Conservation (phyloP, 1,140 invertebrate species). For the Brachionus paranguensis region DNA sequence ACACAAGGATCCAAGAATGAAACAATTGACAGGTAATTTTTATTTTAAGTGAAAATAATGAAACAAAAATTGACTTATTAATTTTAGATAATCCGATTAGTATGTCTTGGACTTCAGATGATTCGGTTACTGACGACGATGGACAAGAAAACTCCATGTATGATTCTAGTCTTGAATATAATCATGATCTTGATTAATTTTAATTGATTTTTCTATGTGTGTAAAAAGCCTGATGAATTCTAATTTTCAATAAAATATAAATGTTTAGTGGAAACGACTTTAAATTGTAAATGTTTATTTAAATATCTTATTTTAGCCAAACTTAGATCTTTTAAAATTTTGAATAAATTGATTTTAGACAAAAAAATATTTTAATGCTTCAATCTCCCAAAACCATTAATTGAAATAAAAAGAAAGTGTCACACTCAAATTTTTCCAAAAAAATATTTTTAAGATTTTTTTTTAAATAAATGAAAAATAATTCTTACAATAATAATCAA, state of each 20-base stretch:
- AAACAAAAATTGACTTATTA: background rate
- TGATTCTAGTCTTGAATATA: slow-evolving; percentile 37
- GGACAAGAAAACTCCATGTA: slow-evolving; percentile 27
- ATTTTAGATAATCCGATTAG: background rate
- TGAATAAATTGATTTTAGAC: no score
- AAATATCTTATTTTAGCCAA: background rate
- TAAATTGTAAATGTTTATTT: background rate
- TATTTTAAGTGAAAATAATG: background rate
- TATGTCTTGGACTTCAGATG: slow-evolving; percentile 19
- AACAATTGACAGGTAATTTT: background rate
- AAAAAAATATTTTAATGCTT: no score
- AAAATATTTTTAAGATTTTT: no score
- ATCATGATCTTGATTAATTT: background rate
- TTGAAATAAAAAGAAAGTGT: no score
- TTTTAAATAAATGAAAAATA: no score
- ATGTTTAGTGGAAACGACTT: background rate
- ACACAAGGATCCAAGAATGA: background rate
- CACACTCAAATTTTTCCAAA: no score
- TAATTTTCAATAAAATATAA: background rate
- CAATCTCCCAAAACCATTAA: no score
- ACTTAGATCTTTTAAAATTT: background rate
- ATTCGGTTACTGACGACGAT: background rate
- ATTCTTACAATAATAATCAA: no score
- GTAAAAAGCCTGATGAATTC: slow-evolving; percentile 11
- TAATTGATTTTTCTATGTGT: background rate